A percentile compares a stretch with the other conserved stretches of the same genome.
These are phyloP conservation scores for Blomia tropicalis DNA, from an alignment of 2,888 invertebrate genomes.

Conservation along the genomic window DNA sequence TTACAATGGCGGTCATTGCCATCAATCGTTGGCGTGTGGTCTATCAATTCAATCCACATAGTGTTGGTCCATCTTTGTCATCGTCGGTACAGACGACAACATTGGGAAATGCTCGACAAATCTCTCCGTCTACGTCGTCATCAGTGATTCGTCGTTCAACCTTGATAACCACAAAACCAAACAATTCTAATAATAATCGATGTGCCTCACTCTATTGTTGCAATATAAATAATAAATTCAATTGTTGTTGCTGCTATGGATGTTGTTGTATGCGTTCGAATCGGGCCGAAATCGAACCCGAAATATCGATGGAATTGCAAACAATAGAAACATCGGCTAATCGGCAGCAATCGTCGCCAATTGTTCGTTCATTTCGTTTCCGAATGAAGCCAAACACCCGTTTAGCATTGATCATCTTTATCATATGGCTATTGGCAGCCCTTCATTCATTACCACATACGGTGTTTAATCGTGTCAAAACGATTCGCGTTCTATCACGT, in stretches of 20 bases:
- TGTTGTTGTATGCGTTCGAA: background rate
- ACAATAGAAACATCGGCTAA: background rate
- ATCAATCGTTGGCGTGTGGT: background rate
- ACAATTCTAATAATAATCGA: background rate
- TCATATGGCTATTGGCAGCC: conserved; percentile 25
- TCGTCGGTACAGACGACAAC: too few relatives aligned
- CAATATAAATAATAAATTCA: too few relatives aligned
- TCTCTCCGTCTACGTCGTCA: background rate
- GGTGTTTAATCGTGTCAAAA: conserved; percentile 18
- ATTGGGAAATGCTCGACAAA: background rate
- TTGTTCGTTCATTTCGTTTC: background rate
- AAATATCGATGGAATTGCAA: background rate
- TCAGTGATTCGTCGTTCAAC: background rate
- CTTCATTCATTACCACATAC: conserved; percentile 25
- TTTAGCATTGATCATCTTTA: conserved; percentile 12
- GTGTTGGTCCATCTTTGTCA: too few relatives aligned
- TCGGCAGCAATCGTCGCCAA: background rate
- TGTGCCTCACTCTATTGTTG: too few relatives aligned
- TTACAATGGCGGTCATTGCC: conserved; percentile 23
- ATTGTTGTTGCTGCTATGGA: background rate
- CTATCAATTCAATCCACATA: background rate
- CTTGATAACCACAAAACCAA: background rate
- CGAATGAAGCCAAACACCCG: background rate
- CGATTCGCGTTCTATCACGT: background rate
- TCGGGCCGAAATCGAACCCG: background rate